Conservation (phyloP, 2,113 vertebrate genomes). For the Indicator maculatus region DNA sequence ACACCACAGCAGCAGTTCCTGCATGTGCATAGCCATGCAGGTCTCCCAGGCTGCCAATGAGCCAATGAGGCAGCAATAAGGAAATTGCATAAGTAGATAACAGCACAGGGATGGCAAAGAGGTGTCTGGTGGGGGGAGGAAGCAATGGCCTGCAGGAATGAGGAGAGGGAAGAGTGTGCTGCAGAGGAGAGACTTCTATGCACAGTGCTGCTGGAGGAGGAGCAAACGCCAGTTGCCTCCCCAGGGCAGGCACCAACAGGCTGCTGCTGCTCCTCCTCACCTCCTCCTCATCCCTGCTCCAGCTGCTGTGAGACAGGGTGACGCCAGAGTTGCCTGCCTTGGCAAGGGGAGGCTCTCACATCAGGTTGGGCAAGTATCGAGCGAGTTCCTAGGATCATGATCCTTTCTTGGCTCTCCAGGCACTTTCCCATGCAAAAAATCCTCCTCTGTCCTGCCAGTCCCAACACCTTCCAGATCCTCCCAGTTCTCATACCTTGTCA, state of each 20-base stretch:
- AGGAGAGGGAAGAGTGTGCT: background rate
- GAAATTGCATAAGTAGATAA: background rate
- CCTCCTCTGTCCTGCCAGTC: background rate
- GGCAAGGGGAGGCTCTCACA: constrained; percentile 27
- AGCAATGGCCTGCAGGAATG: background rate
- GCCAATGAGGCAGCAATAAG: background rate
- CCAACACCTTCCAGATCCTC: constrained; percentile 16
- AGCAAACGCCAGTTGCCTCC: background rate
- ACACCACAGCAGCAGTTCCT: background rate
- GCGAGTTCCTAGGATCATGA: background rate
- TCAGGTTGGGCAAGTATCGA: constrained; percentile 40
- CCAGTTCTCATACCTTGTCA: background rate
- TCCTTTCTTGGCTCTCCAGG: constrained; percentile 46
- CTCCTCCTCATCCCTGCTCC: background rate
- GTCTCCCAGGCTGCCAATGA: background rate
- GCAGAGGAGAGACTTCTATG: background rate
- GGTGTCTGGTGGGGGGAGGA: background rate
- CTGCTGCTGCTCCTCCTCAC: background rate
- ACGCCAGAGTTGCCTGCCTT: constrained; percentile 4
- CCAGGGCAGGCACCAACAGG: constrained; percentile 30
- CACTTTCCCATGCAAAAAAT: constrained; percentile 35
- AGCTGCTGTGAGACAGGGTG: constrained; percentile 32
- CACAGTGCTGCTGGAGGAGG: background rate
- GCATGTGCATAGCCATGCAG: background rate
- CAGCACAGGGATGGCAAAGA: background rate